Conservation (phyloP, 2,113 vertebrate species). For the Stegastes partitus region DNA sequence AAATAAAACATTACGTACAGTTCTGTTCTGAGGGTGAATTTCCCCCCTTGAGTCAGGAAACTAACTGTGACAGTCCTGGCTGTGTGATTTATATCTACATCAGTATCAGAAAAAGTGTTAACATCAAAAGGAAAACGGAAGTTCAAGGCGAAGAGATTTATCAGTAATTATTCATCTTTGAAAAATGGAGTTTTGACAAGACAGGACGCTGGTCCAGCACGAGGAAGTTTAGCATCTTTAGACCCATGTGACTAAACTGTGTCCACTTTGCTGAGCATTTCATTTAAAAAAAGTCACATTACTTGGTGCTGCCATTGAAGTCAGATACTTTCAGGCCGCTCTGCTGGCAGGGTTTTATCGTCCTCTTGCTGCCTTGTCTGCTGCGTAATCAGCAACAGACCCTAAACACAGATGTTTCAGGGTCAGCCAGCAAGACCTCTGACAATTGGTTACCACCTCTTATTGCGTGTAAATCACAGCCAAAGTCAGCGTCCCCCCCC, state of each 20-base stretch:
- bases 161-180: constrained; percentile 14
- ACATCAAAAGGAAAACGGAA: constrained; percentile 23
- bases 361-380: constrained; percentile 51
- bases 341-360: constrained; percentile 4
- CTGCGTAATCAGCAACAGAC: constrained; percentile 72
- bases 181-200: constrained; percentile 9
- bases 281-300: constrained; percentile 10
- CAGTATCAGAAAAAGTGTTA: constrained; percentile 9
- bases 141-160: constrained; percentile 33
- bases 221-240: background rate
- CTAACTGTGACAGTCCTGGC: background rate
- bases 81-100: constrained; percentile 42
- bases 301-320: constrained; percentile 25
- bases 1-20: background rate
- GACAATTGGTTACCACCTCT: constrained; percentile 75
- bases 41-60: constrained; percentile 1
- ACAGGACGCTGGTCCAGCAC: constrained; percentile 1
- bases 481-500: constrained; percentile 57
- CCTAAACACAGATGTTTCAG: constrained; percentile 80
- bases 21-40: constrained; percentile 17
- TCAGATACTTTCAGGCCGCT: constrained; percentile 1
- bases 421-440: constrained; percentile 77
- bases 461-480: constrained; percentile 77
- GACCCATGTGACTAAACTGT: background rate
- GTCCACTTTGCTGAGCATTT: background rate